Evolutionary conservation across 2,113 vertebrate species (phyloP), one percentile per base, ranked within the genome.

Genomic region (Tachycineta bicolor): DNA sequence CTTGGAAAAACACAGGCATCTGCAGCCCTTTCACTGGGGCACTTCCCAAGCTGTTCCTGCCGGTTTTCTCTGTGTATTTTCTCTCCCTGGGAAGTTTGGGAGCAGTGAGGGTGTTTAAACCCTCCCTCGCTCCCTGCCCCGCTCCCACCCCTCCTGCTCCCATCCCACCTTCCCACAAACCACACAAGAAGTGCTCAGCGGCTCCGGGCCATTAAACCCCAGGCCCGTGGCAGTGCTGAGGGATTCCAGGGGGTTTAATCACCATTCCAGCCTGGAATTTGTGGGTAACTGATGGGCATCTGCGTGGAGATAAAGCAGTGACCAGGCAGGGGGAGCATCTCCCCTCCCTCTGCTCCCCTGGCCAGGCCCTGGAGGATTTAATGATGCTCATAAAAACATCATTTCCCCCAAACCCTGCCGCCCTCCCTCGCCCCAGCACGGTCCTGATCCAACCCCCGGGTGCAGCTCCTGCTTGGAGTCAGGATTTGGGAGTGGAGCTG

Each of bases 371-470:
- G 47, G 33, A 63, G 80, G 85, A 16, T 75, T 46, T 74, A 56
- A 52, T 14, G 91, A 81, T 74, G 80, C 43, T 75, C 76, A 22
- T 33, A 64, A 89, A 83, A 52, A 23, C 64, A 44, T 14, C 5
- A 5, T 49, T 83, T 79, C 5, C 34, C 78, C 68, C 85, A 39
- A 24, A 76, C 65, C 67, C 53, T 7, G 7, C 43, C 13, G 43
- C 6, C 4, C 24, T 28, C 16, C 58, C 83, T 80, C 1, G 0
- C 53, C 37, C 12, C 28, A 9, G 59, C 0, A 0, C 0, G 10
- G 33, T 33, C 31, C 63, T 7, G n/a, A 46, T 26, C 85, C 70
- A 49, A 4, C 47, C 16, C 74, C 7, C 0, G 11, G 67, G 67
- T 18, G 5, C 4, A 3, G 0, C 12, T 90, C 58, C 79, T 86